Conservation (phyloP, 2,888 invertebrate genomes). For the Volucella inanis region DNA sequence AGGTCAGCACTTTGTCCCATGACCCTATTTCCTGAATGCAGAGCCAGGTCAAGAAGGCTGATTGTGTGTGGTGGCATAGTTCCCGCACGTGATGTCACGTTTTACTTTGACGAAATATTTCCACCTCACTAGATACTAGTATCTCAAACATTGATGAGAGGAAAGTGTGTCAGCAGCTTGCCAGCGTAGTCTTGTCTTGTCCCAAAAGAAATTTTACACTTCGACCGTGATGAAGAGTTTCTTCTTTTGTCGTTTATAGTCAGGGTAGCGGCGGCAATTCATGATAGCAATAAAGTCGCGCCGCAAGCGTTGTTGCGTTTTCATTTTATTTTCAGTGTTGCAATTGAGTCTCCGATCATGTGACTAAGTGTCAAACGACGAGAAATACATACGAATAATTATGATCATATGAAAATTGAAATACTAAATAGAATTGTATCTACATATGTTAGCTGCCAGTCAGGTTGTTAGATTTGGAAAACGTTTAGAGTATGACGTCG, state of each 20-base stretch:
- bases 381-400: background rate
- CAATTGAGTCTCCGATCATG: conserved; percentile 45
- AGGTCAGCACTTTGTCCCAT: conserved; percentile 50
- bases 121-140: conserved; percentile 36
- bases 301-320: conserved; percentile 7
- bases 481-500: too few species aligned
- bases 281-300: conserved; percentile 9
- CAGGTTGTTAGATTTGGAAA: too few species aligned
- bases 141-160: conserved; percentile 33
- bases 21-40: conserved; percentile 36
- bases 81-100: conserved; percentile 69
- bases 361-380: conserved; percentile 38
- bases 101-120: conserved; percentile 42
- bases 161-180: conserved; percentile 68
- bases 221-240: conserved; percentile 29
- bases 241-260: conserved; percentile 38
- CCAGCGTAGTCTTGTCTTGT: background rate
- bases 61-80: conserved; percentile 36
- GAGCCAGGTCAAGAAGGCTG: conserved; percentile 45
- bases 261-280: background rate
- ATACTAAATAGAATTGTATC: conserved; percentile 15
- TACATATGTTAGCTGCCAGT: conserved; percentile 33
- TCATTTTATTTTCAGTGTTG: conserved; percentile 47
- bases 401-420: conserved; percentile 31
- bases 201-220: conserved; percentile 60